These are phyloP conservation scores for Ceryle rudis DNA, from an alignment of 2,797 vertebrate genomes.

Conservation along the genomic window DNA sequence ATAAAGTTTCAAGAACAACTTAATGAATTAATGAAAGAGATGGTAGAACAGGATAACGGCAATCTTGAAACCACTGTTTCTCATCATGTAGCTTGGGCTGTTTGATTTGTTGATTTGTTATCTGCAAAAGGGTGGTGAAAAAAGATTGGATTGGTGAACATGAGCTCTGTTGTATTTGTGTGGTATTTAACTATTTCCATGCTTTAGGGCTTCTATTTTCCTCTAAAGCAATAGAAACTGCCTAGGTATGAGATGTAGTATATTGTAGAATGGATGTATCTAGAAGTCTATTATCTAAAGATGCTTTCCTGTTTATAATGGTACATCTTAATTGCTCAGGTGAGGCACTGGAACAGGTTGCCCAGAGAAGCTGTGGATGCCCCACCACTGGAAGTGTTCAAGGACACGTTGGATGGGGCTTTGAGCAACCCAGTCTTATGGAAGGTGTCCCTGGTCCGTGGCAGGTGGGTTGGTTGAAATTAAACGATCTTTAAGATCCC, in stretches of 20 bases:
- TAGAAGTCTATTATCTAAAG: neutral
- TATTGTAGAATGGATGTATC: neutral
- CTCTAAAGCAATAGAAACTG: neutral
- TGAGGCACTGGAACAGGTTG: neutral
- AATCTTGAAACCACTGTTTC: neutral
- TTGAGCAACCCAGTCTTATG: neutral
- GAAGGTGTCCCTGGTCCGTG: neutral
- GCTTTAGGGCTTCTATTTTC: neutral
- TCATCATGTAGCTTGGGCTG: neutral
- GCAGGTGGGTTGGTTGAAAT: neutral
- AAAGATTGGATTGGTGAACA: neutral
- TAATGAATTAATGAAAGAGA: conserved; percentile 9
- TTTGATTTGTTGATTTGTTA: neutral
- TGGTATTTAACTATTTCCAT: neutral
- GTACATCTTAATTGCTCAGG: neutral
- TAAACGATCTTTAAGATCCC: neutral
- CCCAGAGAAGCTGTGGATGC: neutral
- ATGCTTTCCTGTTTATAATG: neutral
- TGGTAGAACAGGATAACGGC: neutral
- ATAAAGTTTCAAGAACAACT: conserved; percentile 13
- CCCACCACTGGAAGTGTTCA: neutral
- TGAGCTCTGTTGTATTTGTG: neutral
- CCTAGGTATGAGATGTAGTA: fast-evolving
- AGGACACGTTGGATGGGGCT: neutral
- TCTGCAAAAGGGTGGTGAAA: neutral